These are phyloP conservation scores for Delphinapterus leucas DNA, from an alignment of 2,113 vertebrate genomes.

Conservation along the genomic window DNA sequence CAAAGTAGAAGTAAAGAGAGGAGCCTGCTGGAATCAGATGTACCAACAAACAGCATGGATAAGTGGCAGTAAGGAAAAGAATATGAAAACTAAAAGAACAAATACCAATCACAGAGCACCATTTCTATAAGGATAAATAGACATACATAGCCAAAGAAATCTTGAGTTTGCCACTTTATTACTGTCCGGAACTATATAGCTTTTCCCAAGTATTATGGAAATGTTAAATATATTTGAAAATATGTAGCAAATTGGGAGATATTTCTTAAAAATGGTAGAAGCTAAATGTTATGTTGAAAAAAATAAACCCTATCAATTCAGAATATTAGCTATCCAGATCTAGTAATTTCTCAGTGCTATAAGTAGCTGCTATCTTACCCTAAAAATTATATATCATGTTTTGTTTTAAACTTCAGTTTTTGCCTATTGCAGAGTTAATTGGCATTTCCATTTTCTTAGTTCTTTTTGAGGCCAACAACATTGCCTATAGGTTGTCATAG, in stretches of 20 bases:
- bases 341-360: background rate
- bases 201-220: background rate
- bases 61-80: background rate
- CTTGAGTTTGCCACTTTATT: background rate
- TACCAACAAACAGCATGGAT: background rate
- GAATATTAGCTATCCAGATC: background rate
- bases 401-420: slow-evolving; percentile 8
- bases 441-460: background rate
- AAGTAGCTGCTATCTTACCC: background rate
- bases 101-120: background rate
- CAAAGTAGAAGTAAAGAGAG: background rate
- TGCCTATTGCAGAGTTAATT: background rate
- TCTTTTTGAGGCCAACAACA: background rate
- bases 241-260: background rate
- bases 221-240: slow-evolving; percentile 25
- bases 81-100: background rate
- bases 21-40: background rate
- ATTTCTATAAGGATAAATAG: background rate
- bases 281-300: background rate
- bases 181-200: background rate
- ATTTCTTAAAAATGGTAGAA: slow-evolving; percentile 5
- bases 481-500: background rate
- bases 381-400: background rate
- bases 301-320: background rate
- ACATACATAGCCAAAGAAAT: background rate